These are phyloP conservation scores for Megalops atlanticus DNA, from an alignment of 2,113 vertebrate genomes.

Conservation along the genomic window DNA sequence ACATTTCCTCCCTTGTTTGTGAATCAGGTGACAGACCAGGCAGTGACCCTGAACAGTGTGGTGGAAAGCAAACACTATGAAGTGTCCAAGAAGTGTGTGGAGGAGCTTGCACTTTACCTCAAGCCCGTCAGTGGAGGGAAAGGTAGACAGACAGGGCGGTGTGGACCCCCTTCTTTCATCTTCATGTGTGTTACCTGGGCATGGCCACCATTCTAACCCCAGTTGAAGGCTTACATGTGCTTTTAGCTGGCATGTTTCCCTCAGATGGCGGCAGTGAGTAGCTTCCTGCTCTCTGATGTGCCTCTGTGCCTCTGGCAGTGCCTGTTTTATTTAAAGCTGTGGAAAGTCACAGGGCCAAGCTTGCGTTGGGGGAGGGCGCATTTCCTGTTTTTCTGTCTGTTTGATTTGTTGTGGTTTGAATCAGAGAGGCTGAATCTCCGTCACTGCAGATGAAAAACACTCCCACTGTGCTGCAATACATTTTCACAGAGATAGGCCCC, in stretches of 20 bases:
- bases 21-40: constrained; percentile 82
- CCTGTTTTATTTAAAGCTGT: neutral
- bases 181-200: too few relatives aligned
- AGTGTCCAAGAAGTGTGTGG: constrained; percentile 87
- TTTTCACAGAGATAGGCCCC: neutral
- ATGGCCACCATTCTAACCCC: too few relatives aligned
- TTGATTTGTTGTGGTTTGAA: constrained; percentile 26
- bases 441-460: neutral
- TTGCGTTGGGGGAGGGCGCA: neutral
- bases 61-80: constrained; percentile 90
- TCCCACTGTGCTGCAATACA: neutral
- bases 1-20: constrained; percentile 15
- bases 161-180: neutral
- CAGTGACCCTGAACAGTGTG: constrained; percentile 82
- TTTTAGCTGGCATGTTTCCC: too few relatives aligned
- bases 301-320: neutral
- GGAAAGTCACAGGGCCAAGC: neutral
- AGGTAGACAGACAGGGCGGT: constrained; percentile 71
- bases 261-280: too few relatives aligned
- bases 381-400: constrained; percentile 46
- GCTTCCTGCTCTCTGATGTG: neutral
- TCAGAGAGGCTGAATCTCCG: neutral
- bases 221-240: too few relatives aligned
- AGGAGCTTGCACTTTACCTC: constrained; percentile 93
- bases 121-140: constrained; percentile 90